Evolutionary conservation across 2,113 vertebrate species (phyloP).

Genomic region (Pomatostomus ruficeps): DNA sequence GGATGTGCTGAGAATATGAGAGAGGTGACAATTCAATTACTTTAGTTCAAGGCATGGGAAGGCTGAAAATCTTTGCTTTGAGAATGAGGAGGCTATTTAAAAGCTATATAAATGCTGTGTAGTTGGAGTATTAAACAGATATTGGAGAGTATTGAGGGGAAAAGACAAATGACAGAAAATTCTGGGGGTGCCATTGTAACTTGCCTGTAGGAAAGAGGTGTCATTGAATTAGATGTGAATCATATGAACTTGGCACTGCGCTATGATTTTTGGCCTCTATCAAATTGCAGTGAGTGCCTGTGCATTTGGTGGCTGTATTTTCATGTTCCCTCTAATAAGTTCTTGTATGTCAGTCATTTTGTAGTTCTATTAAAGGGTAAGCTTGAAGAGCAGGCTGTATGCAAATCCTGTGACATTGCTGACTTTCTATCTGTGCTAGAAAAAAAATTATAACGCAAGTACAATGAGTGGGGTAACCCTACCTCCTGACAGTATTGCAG

Average conservation of each 20-base stretch:
- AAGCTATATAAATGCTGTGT: background rate
- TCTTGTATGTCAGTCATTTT: background rate
- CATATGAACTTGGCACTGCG: fast-evolving
- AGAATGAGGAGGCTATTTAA: background rate
- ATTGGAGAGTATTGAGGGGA: background rate
- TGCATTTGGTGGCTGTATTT: background rate
- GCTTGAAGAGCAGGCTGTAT: background rate
- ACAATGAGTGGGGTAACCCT: background rate
- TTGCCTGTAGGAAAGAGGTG: background rate
- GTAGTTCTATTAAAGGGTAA: background rate
- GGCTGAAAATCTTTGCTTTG: background rate
- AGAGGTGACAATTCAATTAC: background rate
- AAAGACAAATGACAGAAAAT: background rate
- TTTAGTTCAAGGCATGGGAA: background rate
- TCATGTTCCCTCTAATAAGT: background rate
- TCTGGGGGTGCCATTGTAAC: background rate
- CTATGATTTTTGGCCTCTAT: background rate
- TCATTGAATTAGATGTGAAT: background rate
- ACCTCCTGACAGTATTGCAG: background rate
- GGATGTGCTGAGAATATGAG: background rate
- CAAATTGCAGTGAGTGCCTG: background rate
- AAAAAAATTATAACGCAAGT: background rate
- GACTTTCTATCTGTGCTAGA: background rate
- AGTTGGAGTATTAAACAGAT: background rate
- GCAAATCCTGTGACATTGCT: background rate